Conservation (phyloP, 2,797 vertebrate species). For the Myotis daubentonii region DNA sequence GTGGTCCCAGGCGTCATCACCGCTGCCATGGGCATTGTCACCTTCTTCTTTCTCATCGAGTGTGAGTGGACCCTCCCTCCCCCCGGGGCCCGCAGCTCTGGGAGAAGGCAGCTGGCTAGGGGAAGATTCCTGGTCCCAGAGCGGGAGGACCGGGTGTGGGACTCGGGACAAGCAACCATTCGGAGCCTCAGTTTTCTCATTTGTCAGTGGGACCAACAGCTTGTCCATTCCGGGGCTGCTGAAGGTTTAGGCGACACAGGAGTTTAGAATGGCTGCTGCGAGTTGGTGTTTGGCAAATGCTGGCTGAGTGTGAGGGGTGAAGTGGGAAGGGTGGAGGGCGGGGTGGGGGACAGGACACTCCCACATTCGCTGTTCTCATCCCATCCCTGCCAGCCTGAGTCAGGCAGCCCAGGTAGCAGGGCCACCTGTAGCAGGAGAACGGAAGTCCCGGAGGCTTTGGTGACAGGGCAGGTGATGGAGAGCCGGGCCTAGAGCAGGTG, state of each 20-base stretch:
- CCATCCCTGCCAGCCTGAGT: not conserved
- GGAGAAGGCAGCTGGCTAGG: not conserved
- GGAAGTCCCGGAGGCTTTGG: not conserved
- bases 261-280: not conserved
- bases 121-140: not conserved
- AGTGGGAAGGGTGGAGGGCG: no score
- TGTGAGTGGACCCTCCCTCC: slow-evolving; percentile 88
- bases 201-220: not conserved
- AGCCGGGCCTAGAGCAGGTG: not conserved
- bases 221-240: not conserved
- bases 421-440: not conserved
- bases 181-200: not conserved
- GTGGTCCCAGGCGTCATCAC: slow-evolving; percentile 95
- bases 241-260: not conserved
- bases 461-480: not conserved
- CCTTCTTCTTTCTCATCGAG: slow-evolving; percentile 97
- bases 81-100: not conserved
- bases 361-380: not conserved
- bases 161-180: not conserved
- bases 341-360: not conserved
- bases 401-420: not conserved
- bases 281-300: not conserved
- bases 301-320: not conserved
- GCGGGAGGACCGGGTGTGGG: not conserved
- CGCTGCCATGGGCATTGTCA: slow-evolving; percentile 88